A percentile compares a stretch with the other conserved stretches of the same genome.
Evolutionary conservation across 2,113 vertebrate species (phyloP).

Genomic region (Mesembrinibis cayennensis): DNA sequence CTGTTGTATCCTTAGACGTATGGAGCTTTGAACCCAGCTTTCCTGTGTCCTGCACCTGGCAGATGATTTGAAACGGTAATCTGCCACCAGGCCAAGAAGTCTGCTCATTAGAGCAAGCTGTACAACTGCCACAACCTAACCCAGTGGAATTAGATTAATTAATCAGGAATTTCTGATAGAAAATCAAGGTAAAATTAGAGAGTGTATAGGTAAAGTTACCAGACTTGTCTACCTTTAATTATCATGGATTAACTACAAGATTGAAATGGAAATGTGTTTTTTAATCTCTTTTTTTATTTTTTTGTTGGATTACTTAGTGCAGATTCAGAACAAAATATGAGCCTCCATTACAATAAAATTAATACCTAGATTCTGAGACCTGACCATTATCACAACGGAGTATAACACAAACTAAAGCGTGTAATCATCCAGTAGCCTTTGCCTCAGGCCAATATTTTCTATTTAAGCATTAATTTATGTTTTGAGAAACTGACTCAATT

Average conservation of each 20-base stretch:
- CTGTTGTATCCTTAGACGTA: not conserved
- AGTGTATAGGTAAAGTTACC: not conserved
- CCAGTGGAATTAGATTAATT: not conserved
- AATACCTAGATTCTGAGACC: not conserved
- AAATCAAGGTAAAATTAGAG: not conserved
- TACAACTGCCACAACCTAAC: not conserved
- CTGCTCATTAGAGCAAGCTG: conserved; percentile 4
- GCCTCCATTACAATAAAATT: not conserved
- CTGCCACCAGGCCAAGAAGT: not conserved
- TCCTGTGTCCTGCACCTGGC: not conserved
- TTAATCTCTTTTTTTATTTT: not conserved
- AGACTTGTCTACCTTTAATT: not conserved
- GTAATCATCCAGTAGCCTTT: not conserved
- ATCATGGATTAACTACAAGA: not conserved
- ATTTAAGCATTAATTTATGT: not conserved
- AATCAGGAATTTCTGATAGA: not conserved
- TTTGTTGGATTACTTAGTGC: not conserved
- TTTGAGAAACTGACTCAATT: not conserved
- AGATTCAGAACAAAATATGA: not conserved
- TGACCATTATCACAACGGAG: not conserved
- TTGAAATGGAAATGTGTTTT: not conserved
- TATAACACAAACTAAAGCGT: not conserved
- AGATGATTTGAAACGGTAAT: not conserved
- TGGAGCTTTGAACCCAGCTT: not conserved
- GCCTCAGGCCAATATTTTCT: not conserved